Evolutionary conservation across 2,888 invertebrate genomes (phyloP).

Genomic region (Leptopilina syphax): DNA sequence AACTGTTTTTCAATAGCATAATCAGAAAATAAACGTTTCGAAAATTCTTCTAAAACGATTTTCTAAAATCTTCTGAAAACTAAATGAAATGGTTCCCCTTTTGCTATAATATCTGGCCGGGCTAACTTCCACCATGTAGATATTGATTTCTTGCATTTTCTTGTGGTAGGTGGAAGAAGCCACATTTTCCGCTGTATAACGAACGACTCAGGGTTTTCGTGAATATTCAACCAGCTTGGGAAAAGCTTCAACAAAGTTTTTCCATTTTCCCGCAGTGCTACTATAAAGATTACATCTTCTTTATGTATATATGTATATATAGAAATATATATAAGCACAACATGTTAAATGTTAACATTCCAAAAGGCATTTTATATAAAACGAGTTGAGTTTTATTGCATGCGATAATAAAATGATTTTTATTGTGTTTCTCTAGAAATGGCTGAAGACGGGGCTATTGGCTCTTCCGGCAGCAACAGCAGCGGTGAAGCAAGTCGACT

Average conservation of each 20-base stretch:
- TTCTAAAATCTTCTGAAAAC: neutral
- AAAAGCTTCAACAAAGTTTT: conserved; percentile 7
- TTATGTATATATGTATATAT: neutral
- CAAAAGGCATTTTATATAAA: neutral
- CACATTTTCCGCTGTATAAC: conserved; percentile 23
- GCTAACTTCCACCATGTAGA: conserved; percentile 29
- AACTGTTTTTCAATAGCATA: too few species aligned
- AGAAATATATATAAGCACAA: neutral
- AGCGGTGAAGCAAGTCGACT: conserved; percentile 79
- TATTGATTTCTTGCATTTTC: conserved; percentile 40
- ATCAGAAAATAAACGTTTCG: neutral
- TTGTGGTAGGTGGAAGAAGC: conserved; percentile 31
- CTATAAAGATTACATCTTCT: neutral
- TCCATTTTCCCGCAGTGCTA: neutral
- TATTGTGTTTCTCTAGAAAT: conserved; percentile 47
- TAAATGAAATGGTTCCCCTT: neutral
- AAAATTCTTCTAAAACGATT: neutral
- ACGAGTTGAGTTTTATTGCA: neutral
- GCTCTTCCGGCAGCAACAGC: conserved; percentile 66
- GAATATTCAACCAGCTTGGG: conserved; percentile 9
- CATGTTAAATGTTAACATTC: conserved; percentile 1
- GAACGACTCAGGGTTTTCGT: neutral
- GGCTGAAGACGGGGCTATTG: conserved; percentile 58
- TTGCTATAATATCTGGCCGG: neutral
- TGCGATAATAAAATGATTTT: conserved; percentile 12